These are phyloP conservation scores for Microcebus ravelobensis DNA, from an alignment of 2,113 vertebrate species.

Conservation along the genomic window DNA sequence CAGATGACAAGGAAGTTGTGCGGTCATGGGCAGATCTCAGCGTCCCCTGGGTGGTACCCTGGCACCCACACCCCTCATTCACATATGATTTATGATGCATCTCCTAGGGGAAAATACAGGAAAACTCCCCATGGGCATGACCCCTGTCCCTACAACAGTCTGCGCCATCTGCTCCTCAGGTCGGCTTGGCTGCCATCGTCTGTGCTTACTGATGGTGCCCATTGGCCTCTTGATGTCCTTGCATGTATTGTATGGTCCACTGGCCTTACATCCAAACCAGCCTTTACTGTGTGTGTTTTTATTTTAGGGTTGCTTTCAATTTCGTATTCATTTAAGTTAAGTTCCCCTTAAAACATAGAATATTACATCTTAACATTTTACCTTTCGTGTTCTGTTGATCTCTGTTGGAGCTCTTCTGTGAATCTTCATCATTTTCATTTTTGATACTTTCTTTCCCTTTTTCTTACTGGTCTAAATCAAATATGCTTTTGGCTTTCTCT, in stretches of 20 bases:
- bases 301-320: not conserved
- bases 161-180: accelerated
- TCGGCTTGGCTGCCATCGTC: too few species aligned
- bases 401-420: not conserved
- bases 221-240: not conserved
- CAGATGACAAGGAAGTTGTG: constrained; percentile 18
- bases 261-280: not conserved
- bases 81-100: not conserved
- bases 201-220: not conserved
- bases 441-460: not conserved
- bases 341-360: not conserved
- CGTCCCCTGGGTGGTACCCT: not conserved
- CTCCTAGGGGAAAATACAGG: not conserved
- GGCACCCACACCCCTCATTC: not conserved
- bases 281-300: constrained; percentile 2
- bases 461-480: not conserved
- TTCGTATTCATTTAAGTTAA: not conserved
- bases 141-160: not conserved
- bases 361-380: not conserved
- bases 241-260: not conserved
- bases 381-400: not conserved
- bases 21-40: constrained; percentile 10
- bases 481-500: not conserved
- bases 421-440: not conserved
- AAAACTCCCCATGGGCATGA: not conserved